phyloP scores from a whole-genome alignment of 37 sponge, comb jelly and placozoan species.

The Eunapius fragilis region DNA sequence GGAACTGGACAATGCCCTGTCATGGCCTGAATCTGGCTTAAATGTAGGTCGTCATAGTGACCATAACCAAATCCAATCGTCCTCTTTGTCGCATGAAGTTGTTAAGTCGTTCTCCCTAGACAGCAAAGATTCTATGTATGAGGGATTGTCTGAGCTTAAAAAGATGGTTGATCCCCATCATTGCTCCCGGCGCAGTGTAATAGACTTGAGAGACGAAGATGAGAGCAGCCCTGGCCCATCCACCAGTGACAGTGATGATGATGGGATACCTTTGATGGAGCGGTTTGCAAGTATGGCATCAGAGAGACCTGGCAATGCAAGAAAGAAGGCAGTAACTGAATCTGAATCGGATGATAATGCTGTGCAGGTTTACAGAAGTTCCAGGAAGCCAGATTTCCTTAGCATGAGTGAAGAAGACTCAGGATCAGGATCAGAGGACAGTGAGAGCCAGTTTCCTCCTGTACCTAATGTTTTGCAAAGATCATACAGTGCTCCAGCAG shows the following conservation, averaged over 20 bases:
- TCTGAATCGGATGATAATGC: background rate
- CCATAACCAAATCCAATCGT: background rate
- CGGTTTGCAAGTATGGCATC: background rate
- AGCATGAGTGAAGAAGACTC: background rate
- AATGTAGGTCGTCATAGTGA: background rate
- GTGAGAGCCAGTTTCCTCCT: background rate
- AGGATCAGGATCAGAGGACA: background rate
- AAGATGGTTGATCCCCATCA: background rate
- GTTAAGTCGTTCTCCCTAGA: background rate
- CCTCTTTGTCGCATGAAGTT: background rate
- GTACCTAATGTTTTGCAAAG: background rate
- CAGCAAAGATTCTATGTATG: background rate
- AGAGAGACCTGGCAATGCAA: background rate
- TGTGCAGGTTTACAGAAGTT: background rate
- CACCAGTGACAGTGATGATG: background rate
- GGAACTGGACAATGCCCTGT: background rate
- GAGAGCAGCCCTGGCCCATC: background rate
- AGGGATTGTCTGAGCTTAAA: background rate
- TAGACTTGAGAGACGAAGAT: background rate
- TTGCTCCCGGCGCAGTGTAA: background rate
- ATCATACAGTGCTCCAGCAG: background rate
- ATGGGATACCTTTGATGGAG: background rate
- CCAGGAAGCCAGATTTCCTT: background rate
- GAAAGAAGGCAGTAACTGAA: background rate
- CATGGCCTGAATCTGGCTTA: background rate